phyloP scores from a whole-genome alignment of 2,888 invertebrate genomes.

The Muscina levida region DNA sequence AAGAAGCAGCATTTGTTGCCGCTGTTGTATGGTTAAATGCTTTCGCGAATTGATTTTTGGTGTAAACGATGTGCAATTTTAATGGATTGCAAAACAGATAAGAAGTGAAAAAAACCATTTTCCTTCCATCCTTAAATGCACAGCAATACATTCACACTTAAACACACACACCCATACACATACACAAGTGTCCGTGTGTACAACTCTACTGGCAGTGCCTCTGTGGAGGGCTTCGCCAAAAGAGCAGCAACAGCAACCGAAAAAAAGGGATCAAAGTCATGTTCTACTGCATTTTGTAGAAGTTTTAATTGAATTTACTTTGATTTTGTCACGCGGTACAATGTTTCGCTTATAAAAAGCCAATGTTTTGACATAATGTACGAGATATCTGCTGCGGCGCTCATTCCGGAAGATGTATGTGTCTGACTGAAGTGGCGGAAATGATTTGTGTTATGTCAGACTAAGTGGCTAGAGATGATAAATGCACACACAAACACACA shows the following conservation, averaged over 20 bases:
- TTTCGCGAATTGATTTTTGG: constrained; percentile 80
- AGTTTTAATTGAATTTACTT: constrained; percentile 67
- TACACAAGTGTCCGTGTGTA: constrained; percentile 25
- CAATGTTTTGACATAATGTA: constrained; percentile 53
- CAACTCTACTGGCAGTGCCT: constrained; percentile 13
- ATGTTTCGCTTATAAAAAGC: constrained; percentile 25
- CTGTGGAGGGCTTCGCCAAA: constrained; percentile 12
- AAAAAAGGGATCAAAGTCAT: constrained; percentile 62
- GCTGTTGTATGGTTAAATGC: constrained; percentile 77
- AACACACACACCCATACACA: constrained; percentile 19
- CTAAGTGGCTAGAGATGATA: neutral
- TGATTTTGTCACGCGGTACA: constrained; percentile 64
- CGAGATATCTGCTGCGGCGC: neutral
- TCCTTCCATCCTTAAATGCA: constrained; percentile 46
- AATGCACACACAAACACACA: too few species aligned
- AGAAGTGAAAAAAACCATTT: constrained; percentile 68
- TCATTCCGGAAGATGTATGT: neutral
- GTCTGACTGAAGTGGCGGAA: neutral
- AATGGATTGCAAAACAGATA: constrained; percentile 79
- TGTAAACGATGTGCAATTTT: constrained; percentile 80
- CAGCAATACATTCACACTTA: too few species aligned
- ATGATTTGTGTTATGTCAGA: neutral
- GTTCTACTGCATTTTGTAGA: constrained; percentile 60
- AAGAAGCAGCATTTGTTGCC: constrained; percentile 50
- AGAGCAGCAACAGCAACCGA: neutral